Evolutionary conservation across 2,797 vertebrate species (phyloP).

Genomic region (Erithacus rubecula): DNA sequence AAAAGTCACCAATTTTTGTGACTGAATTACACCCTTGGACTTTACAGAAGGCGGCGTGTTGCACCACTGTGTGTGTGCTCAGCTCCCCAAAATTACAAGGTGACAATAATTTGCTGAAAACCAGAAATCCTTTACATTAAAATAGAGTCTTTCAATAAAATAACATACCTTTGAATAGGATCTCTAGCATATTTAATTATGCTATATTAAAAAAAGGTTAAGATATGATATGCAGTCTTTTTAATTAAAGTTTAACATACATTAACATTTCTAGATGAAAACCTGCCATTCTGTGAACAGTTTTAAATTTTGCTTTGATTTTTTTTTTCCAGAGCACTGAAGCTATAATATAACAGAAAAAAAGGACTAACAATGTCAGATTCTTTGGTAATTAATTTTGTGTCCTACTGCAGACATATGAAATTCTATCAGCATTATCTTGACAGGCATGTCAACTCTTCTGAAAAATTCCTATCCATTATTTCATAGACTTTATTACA

Average conservation of each 20-base stretch:
- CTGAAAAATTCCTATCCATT: conserved; percentile 6
- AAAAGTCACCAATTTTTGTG: conserved; percentile 33
- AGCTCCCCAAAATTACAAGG: not conserved
- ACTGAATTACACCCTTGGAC: conserved; percentile 29
- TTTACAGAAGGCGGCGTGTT: not conserved
- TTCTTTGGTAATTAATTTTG: conserved; percentile 57
- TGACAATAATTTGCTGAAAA: conserved; percentile 16
- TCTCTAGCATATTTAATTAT: conserved; percentile 43
- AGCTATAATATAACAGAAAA: conserved; percentile 53
- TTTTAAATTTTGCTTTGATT: conserved; percentile 74
- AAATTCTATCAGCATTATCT: conserved; percentile 54
- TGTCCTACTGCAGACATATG: conserved; percentile 39
- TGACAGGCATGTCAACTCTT: conserved; percentile 48
- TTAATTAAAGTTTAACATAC: conserved; percentile 77
- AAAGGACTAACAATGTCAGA: conserved; percentile 54
- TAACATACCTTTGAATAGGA: conserved; percentile 45
- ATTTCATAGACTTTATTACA: not conserved
- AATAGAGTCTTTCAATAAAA: conserved; percentile 48
- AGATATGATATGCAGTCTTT: conserved; percentile 68
- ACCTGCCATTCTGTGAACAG: conserved; percentile 70
- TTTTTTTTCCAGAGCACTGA: conserved; percentile 65
- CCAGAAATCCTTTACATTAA: conserved; percentile 42
- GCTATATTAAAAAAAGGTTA: conserved; percentile 66
- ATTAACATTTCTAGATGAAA: conserved; percentile 77
- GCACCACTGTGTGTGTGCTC: not conserved